Evolutionary conservation across 2,797 vertebrate species (phyloP), one percentile per base, ranked within the genome.

Genomic region (Crocidura indochinensis): DNA sequence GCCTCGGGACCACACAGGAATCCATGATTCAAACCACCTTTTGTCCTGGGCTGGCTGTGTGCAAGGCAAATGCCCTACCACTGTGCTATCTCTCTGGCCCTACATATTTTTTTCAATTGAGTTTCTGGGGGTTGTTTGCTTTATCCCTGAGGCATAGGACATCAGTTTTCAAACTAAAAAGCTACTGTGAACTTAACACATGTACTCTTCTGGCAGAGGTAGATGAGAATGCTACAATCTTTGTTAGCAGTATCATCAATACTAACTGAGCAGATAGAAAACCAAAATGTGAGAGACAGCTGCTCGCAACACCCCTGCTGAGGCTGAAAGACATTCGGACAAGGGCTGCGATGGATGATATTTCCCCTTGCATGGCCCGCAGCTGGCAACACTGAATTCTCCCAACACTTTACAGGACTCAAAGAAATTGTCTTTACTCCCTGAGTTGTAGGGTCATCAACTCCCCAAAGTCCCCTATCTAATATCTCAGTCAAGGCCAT

Each of bases 111-210:
- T 51, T 51, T 51, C 7, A 51, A 12, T 51, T 51, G 49, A 7
- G 12, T 51, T 51, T 51, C 56, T 62, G 56, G 14, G 56, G 56
- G 67, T 38, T 7, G 49, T 51, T 51, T 7, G 49, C 12, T 51
- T 77, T 4, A 1, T 38, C 24, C 38, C 0, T 0, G 9, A 77
- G 49, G 49, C 31, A 81, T 26, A n/a, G n/a, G 49, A 74, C 26
- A 91, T 71, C 44, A 65, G 85, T 82, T 92, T 94, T 94, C 78
- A 86, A 89, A 69, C n/a, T n/a, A n/a, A n/a, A n/a, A n/a, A n/a
- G n/a, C n/a, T n/a, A n/a, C n/a, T n/a, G 17, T 73, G 29, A 77
- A 80, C 51, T 92, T 79, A 94, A 77, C 65, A 51, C 22, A 72
- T 47, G 20, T 69, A 91, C 51, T 51, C 20, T 38, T n/a, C 29